Conservation (phyloP, 2,888 invertebrate species). For the Apantesis nais region DNA sequence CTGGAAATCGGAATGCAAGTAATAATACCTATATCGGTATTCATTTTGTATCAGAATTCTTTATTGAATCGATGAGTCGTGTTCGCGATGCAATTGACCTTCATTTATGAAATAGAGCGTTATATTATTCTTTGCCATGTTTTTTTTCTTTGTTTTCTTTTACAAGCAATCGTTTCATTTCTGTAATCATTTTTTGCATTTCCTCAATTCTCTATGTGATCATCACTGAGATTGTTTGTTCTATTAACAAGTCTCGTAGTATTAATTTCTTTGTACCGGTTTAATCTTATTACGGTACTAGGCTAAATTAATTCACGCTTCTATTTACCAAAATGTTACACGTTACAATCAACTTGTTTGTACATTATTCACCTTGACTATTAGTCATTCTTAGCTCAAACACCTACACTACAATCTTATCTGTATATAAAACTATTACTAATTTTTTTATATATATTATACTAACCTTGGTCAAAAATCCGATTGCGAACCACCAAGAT, state of each 20-base stretch:
- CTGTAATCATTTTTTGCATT: conserved; percentile 31
- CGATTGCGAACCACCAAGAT: conserved; percentile 52
- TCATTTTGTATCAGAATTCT: conserved; percentile 65
- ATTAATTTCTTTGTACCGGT: conserved; percentile 24
- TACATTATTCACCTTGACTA: conserved; percentile 52
- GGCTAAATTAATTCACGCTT: conserved; percentile 39
- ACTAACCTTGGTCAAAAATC: conserved; percentile 65
- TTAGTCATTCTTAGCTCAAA: conserved; percentile 51
- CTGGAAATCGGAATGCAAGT: conserved; percentile 62
- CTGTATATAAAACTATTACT: conserved; percentile 25
- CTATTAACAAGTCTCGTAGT: conserved; percentile 28
- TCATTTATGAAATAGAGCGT: conserved; percentile 58
- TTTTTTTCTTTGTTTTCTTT: conserved; percentile 36
- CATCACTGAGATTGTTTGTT: conserved; percentile 44
- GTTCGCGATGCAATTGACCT: conserved; percentile 64
- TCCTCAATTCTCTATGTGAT: conserved; percentile 44
- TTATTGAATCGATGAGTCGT: conserved; percentile 62
- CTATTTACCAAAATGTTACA: conserved; percentile 45
- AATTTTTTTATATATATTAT: conserved; percentile 31
- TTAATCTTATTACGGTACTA: conserved; percentile 38
- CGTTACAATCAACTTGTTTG: conserved; percentile 39
- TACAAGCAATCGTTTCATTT: conserved; percentile 16
- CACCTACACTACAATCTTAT: conserved; percentile 52
- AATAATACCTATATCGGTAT: conserved; percentile 48
- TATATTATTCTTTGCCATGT: conserved; percentile 46